Evolutionary conservation across 2,113 vertebrate species (phyloP).

Genomic region (Boulengeromyrus knoepffleri): DNA sequence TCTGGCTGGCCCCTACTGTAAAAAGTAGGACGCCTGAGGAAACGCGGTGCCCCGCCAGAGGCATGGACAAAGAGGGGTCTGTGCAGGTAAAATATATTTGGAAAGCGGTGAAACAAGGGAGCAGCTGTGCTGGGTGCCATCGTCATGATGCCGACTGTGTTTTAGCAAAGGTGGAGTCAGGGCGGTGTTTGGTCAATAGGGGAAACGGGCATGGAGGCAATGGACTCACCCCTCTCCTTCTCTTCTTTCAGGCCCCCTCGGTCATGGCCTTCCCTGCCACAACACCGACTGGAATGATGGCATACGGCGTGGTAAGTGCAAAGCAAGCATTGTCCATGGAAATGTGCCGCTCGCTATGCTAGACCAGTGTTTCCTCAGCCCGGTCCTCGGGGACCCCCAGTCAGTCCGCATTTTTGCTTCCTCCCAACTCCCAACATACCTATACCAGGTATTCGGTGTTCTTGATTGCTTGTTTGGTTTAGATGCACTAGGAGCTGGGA

Average conservation of each 20-base stretch:
- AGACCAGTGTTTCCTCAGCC: neutral
- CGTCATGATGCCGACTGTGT: neutral
- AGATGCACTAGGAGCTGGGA: neutral
- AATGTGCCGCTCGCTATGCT: neutral
- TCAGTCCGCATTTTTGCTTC: neutral
- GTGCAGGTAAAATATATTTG: constrained; percentile 14
- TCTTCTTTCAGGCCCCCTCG: constrained; percentile 74
- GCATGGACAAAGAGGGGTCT: constrained; percentile 10
- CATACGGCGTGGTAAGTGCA: constrained; percentile 82
- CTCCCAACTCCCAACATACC: neutral
- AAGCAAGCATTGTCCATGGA: neutral
- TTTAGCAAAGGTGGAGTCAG: neutral
- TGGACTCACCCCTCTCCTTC: constrained; percentile 13
- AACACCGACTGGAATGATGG: constrained; percentile 88
- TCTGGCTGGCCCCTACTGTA: constrained; percentile 17
- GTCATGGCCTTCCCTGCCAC: constrained; percentile 92
- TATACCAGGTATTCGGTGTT: neutral
- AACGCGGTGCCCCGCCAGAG: neutral
- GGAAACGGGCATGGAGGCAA: neutral
- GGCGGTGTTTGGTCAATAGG: neutral
- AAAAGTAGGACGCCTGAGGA: neutral
- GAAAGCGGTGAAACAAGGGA: constrained; percentile 13
- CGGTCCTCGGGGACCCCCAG: neutral
- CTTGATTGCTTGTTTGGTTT: neutral
- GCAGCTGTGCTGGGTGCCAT: neutral